Conservation (phyloP, 30 jellyfish, hydroid and myxozoan genomes). For the Mastigias papua region DNA sequence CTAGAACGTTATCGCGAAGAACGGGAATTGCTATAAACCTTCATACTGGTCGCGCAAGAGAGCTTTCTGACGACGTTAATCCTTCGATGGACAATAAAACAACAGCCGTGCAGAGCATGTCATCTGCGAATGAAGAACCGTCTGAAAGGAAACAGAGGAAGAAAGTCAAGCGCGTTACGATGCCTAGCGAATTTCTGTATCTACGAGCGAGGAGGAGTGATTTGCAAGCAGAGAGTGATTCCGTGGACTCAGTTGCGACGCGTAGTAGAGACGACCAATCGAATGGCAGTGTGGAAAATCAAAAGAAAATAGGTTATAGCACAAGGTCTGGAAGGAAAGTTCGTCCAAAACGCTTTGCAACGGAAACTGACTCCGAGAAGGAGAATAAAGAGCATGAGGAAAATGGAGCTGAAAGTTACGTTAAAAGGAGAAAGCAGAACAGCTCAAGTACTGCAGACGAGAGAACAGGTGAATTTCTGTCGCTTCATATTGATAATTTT, state of each 20-base stretch:
- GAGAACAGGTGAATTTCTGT: not conserved
- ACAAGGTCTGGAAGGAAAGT: slow-evolving; percentile 63
- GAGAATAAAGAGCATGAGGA: slow-evolving; percentile 23
- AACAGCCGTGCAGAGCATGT: not conserved
- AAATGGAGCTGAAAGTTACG: not conserved
- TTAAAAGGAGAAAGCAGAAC: not conserved
- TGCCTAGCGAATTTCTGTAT: slow-evolving; percentile 15
- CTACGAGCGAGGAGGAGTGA: not conserved
- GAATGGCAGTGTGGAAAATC: not conserved
- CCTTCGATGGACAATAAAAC: slow-evolving; percentile 15
- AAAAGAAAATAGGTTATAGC: slow-evolving; percentile 1
- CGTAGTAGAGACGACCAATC: not conserved
- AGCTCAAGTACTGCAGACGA: not conserved
- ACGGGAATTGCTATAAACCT: slow-evolving; percentile 77
- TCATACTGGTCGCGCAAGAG: slow-evolving; percentile 79
- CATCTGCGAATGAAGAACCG: not conserved
- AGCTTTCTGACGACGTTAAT: slow-evolving; percentile 33
- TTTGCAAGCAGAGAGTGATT: not conserved
- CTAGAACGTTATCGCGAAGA: slow-evolving; percentile 20
- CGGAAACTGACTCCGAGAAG: slow-evolving; percentile 54
- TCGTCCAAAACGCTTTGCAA: slow-evolving; percentile 38
- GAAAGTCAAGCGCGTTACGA: not conserved
- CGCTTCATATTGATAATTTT: not conserved
- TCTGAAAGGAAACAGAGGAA: not conserved
- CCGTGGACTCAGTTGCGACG: not conserved